Evolutionary conservation across 2,797 vertebrate genomes (phyloP).

Genomic region (Menidia menidia): DNA sequence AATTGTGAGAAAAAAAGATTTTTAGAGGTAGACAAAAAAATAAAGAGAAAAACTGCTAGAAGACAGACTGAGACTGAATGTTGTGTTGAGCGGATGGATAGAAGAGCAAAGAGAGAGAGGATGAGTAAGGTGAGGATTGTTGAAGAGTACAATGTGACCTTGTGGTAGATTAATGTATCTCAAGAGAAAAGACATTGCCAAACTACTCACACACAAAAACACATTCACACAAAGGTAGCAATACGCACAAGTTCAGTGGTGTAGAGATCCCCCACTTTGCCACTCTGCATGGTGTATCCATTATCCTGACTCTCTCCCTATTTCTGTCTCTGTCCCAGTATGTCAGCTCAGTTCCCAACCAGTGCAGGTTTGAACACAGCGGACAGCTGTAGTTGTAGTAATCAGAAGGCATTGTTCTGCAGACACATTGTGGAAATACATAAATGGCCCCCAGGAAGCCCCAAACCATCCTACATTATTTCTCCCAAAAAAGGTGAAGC

Average conservation of each 20-base stretch:
- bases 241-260: conserved; percentile 30
- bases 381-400: conserved; percentile 54
- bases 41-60: not conserved
- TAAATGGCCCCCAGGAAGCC: not conserved
- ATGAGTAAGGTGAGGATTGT: conserved; percentile 39
- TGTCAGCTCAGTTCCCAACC: conserved; percentile 51
- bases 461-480: not conserved
- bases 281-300: conserved; percentile 66
- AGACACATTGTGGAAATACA: not conserved
- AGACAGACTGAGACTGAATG: conserved; percentile 9
- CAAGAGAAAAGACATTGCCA: conserved; percentile 68
- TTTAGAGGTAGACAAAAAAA: conserved; percentile 1
- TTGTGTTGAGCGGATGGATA: conserved; percentile 16
- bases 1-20: conserved; percentile 34
- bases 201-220: conserved; percentile 33
- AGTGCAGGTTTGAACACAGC: conserved; percentile 40
- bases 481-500: not conserved
- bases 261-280: conserved; percentile 72
- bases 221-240: conserved; percentile 8
- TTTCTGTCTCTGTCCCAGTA: conserved; percentile 43
- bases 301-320: conserved; percentile 54
- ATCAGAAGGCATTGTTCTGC: conserved; percentile 49
- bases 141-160: conserved; percentile 63
- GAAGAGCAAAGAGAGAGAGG: conserved; percentile 1
- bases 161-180: conserved; percentile 78